Conservation (phyloP, 1,140 invertebrate species). For the Atta cephalotes region DNA sequence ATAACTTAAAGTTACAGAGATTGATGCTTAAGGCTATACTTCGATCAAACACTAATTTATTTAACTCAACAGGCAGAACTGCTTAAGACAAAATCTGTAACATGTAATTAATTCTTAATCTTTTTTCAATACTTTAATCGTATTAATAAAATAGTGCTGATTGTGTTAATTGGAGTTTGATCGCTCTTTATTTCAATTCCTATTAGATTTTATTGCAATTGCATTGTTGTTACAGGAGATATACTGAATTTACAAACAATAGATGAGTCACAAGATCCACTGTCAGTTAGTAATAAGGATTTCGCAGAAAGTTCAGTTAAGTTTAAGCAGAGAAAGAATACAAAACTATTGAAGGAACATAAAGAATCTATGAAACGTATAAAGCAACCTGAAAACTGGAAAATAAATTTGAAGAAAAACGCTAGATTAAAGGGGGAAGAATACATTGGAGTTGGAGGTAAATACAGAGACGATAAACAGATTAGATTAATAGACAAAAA, state of each 20-base stretch:
- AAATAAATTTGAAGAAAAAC: conserved; percentile 77
- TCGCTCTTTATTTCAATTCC: background rate
- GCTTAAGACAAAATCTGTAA: too few species aligned
- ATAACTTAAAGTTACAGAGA: background rate
- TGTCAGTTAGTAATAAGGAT: background rate
- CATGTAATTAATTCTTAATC: too few species aligned
- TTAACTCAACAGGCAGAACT: too few species aligned
- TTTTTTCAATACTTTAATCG: too few species aligned
- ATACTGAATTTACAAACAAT: background rate
- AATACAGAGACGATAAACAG: background rate
- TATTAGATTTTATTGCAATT: background rate
- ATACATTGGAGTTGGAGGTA: conserved; percentile 77
- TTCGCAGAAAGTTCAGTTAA: conserved; percentile 4
- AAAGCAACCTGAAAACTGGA: conserved; percentile 76
- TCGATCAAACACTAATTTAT: too few species aligned
- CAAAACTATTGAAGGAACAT: conserved; percentile 55
- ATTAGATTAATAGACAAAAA: background rate
- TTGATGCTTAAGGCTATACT: too few species aligned
- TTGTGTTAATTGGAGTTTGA: background rate
- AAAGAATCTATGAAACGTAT: conserved; percentile 58
- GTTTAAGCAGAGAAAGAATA: conserved; percentile 50
- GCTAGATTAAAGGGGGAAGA: conserved; percentile 75
- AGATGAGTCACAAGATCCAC: conserved; percentile 3
- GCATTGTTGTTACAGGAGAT: background rate
- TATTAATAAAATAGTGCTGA: too few species aligned